Base-by-base conservation (phyloP, 2,888 invertebrate genomes). In the Oeneis ivallda region DNA sequence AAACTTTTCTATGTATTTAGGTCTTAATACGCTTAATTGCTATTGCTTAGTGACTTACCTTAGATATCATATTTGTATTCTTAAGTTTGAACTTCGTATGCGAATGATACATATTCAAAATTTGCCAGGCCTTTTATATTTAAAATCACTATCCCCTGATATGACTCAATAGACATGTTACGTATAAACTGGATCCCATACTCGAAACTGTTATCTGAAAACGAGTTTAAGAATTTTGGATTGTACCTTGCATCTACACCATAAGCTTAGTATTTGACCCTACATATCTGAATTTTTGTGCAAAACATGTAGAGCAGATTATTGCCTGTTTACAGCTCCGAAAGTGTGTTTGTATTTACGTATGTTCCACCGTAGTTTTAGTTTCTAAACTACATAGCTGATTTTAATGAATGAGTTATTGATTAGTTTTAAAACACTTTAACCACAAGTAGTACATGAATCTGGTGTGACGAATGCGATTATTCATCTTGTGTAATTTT, bases 71-170 rank as follows among this genome's bases (percentile, higher is more conserved):
- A 61, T 77, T 79, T 71, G 66, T 70, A 67, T 75, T 71, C 73
- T 72, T 74, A 74, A 65, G 70, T 70, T 66, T 73, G 71, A 75
- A 73, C 69, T 71, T 71, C 71, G 64, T 70, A 73, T 77, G 65
- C 74, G 76, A 83, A 80, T 84, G 83, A 82, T 81, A 72, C 69
- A 56, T 73, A 74, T 72, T 61, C 63, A 65, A 71, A 76, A 65
- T 65, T 56, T 13, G 43, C 37, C 17, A 62, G 52, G 70, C 72
- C 78, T 82, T 83, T 81, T 84, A 84, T 84, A 83, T 79, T 75
- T 68, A 56, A 66, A 69, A 68, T 53, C 19, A 61, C 52, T 70
- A 59, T 47, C 37, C 37, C 39, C 56, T 41, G 39, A 3, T 41
- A 19, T 39, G 49, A 17, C 19, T 60, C 60, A 49, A 39, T 17